Conservation (phyloP, 2,888 invertebrate genomes). For the Epinotia ramella region DNA sequence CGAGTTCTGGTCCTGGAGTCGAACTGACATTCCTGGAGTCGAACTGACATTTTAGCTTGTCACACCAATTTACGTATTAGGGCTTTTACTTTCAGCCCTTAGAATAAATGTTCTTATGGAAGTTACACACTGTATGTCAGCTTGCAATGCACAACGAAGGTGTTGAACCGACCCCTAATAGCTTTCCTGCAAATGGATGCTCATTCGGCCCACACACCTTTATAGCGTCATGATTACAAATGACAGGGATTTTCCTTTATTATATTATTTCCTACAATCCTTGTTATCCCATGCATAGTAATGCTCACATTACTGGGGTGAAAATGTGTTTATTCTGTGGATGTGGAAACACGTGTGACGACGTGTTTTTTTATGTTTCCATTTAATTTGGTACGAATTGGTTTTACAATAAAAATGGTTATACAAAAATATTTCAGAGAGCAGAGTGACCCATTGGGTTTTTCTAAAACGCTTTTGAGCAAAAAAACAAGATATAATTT, state of each 20-base stretch:
- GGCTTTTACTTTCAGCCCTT: too few relatives aligned
- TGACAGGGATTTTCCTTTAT: conserved; percentile 22
- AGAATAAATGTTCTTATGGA: too few relatives aligned
- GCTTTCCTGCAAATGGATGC: conserved; percentile 26
- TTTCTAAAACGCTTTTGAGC: too few relatives aligned
- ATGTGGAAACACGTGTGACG: background rate
- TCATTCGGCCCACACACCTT: conserved; percentile 29
- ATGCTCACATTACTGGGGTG: conserved; percentile 6
- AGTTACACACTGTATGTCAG: background rate
- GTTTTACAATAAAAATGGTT: background rate
- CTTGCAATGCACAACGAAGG: background rate
- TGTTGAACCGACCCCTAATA: background rate
- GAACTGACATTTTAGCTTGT: too few relatives aligned
- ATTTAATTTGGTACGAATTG: background rate
- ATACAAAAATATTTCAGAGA: too few relatives aligned
- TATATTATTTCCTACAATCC: conserved; percentile 17
- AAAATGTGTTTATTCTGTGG: conserved; percentile 18
- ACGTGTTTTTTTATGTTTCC: background rate
- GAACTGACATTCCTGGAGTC: too few relatives aligned
- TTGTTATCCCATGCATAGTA: conserved; percentile 21
- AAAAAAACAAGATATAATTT: too few relatives aligned
- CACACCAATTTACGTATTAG: too few relatives aligned
- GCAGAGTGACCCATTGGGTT: too few relatives aligned
- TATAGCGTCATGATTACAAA: conserved; percentile 36
- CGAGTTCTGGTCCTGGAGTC: too few relatives aligned